phyloP scores from a whole-genome alignment of 2,888 invertebrate species.

The Acholoe squamosa region DNA sequence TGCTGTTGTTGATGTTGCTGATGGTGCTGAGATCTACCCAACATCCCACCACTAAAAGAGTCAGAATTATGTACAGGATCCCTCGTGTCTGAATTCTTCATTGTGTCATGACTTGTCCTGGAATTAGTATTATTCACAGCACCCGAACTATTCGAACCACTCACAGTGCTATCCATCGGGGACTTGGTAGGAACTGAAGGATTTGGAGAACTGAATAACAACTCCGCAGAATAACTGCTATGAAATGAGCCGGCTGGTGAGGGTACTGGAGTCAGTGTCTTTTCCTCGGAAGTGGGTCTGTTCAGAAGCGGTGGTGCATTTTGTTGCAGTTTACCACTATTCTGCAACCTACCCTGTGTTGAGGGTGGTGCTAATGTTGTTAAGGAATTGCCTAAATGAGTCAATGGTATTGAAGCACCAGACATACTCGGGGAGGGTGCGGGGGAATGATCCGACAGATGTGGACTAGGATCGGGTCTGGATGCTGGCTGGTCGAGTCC shows the following conservation, averaged over 20 bases:
- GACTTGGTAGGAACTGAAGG: conserved; percentile 9
- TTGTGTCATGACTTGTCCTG: background rate
- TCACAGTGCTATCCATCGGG: background rate
- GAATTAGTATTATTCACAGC: background rate
- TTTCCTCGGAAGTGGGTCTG: background rate
- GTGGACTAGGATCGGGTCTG: conserved; percentile 2
- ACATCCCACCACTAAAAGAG: background rate
- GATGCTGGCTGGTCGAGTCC: background rate
- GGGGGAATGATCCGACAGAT: conserved; percentile 32
- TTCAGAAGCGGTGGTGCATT: background rate
- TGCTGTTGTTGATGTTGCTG: background rate
- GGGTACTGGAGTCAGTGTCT: background rate
- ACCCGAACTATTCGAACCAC: background rate
- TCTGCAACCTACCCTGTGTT: no score
- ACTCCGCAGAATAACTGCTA: conserved; percentile 47
- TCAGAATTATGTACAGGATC: background rate
- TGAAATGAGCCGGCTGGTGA: conserved; percentile 43
- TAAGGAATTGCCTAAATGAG: background rate
- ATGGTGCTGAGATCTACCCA: background rate
- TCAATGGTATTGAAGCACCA: background rate
- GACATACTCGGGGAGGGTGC: background rate
- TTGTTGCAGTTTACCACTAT: background rate
- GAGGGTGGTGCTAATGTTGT: background rate
- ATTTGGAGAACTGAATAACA: conserved; percentile 19
- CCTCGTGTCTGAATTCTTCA: background rate